Base-by-base conservation (phyloP, 2,888 invertebrate species). In the Apotomis turbidana region DNA sequence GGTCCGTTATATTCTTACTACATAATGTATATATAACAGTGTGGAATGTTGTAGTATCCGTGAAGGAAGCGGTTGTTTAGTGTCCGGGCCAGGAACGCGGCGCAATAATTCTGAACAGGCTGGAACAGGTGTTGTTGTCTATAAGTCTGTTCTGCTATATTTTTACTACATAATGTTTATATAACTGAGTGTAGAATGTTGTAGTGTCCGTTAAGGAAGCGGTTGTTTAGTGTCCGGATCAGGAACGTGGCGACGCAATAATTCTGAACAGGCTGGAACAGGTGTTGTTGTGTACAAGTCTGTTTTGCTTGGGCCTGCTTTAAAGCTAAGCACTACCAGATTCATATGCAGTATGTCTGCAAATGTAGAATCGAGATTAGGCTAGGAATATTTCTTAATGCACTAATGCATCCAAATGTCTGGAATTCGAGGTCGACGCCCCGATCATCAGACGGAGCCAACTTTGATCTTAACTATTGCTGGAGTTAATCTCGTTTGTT, bases 41-140 rank as follows among this genome's bases (percentile, higher is more conserved):
- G 13, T 54, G 6, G 57, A 49, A n/a, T 0, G 44, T 49, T 58
- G 49, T 66, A 55, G 27, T 54, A 55, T 66, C 66, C 54, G 59
- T 49, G 55, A 60, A 60, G 71, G 60, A 54, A 69, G 68, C 60
- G n/a, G 68, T 69, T 49, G 61, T 55, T 61, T 51, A 27, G 62
- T 13, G 58, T 44, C 15, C 54, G 46, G 52, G 55, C 15, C 38
- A 55, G 71, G 66, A 66, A 70, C 62, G 0, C 27, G 27, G 2
- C 41, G 70, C 71, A 66, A 71, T 60, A 66, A 71, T 71, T 71
- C 60, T 51, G 46, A 9, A 36, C 70, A 15, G 44, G 41, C 52
- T 27, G n/a, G 57, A 59, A 71, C 66, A 66, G 66, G 71, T 66
- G 71, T 60, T 55, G 66, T 59, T 59, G 60, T 13, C 5, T 4